Base-by-base conservation (phyloP, 2,797 vertebrate species). In the Melanotaenia parkinsoni region DNA sequence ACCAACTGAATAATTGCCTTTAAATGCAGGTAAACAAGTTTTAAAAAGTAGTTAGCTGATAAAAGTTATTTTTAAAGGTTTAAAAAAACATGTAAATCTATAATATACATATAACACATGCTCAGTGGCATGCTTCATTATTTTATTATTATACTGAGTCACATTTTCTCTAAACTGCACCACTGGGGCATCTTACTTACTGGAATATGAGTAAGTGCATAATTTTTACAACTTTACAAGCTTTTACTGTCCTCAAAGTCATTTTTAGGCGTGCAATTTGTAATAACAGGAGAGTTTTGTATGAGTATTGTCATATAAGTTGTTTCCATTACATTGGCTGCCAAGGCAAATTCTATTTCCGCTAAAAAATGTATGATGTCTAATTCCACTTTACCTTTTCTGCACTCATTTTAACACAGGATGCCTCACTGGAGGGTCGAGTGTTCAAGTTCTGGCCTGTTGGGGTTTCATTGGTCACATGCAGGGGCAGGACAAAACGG, bases 401-500 rank as follows among this genome's bases (percentile, higher is more conserved):
- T 59, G 94, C 91, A 37, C 64, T 73, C 33, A 91, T 78, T 80
- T 95, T 96, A 82, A 96, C 89, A 58, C 95, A 96, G 0, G 88
- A 95, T 2, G 97, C 97, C 7, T 62, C 58, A 13, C 93, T 96
- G 30, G 90, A 93, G 47, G 91, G 69, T 68, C 95, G 80, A 0
- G 94, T 95, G 87, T 94, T 97, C 69, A 97, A 93, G 81, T 97
- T 96, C 79, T 94, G 89, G 24, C 90, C 94, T 24, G 79, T 77
- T 0, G 95, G 88, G 0, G 92, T 93, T 30, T 95, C 87, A 56
- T 58, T 28, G 65, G 77, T 93, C 74, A 97, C 85, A 0, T 90
- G 30, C 18, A 98, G 91, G 2, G 97, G 97, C 74, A 98, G 94
- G 58, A 99, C 96, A 74, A 98, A 99, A 20, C 97, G 96, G 0